phyloP scores from a whole-genome alignment of 2,113 vertebrate species.

The Lepisosteus oculatus region DNA sequence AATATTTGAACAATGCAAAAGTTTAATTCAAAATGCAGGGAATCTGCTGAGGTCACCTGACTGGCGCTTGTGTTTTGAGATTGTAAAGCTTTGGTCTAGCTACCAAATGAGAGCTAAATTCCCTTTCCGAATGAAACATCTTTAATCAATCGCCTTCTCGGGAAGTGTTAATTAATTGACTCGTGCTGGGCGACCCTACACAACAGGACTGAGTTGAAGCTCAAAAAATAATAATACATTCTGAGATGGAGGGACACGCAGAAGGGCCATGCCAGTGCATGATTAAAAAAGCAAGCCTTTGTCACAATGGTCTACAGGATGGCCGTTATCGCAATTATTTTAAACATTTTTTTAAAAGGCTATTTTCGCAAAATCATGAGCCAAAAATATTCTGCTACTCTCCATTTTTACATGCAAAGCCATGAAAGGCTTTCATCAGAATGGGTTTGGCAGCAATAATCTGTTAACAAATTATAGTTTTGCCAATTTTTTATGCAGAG shows the following conservation, averaged over 20 bases:
- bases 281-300: background rate
- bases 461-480: conserved; percentile 84
- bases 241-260: background rate
- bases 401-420: conserved; percentile 23
- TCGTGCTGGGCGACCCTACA: conserved; percentile 33
- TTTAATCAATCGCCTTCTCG: conserved; percentile 35
- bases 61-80: no score
- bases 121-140: conserved; percentile 28
- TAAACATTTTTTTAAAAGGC: conserved; percentile 53
- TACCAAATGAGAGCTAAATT: conserved; percentile 16
- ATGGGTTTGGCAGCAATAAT: conserved; percentile 75
- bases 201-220: conserved; percentile 20
- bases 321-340: background rate
- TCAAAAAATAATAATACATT: background rate
- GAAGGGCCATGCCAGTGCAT: background rate
- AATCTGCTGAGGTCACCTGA: no score
- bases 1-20: no score
- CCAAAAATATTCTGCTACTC: conserved; percentile 55
- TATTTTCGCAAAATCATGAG: conserved; percentile 49
- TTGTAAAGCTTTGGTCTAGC: background rate
- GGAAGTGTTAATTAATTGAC: conserved; percentile 38
- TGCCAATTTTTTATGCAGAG: conserved; percentile 83
- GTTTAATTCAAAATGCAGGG: no score
- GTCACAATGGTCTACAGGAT: background rate
- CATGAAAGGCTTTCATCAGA: conserved; percentile 70